Base-by-base conservation (phyloP, 1,140 invertebrate species). In the Drosophila lacertosa region DNA sequence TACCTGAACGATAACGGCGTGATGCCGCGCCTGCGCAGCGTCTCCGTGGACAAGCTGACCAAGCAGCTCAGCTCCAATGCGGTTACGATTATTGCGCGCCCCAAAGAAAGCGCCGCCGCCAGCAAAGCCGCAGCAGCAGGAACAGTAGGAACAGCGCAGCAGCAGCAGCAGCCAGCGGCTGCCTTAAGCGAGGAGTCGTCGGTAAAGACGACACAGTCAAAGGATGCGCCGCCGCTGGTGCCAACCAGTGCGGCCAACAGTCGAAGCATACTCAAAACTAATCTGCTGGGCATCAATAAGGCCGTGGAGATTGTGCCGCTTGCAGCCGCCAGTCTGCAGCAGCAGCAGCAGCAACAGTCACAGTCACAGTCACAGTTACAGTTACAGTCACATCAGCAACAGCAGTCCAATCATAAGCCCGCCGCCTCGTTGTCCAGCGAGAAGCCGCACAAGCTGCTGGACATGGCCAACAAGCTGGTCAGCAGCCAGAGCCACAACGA, bases 1-100 rank as follows among this genome's bases (percentile, higher is more conserved):
- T n/a, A n/a, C n/a, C n/a, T n/a, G n/a, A n/a, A n/a, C n/a, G n/a
- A n/a, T n/a, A n/a, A n/a, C 2, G 50, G 20, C 3, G 1, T 7
- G 64, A 55, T 29, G 20, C 35, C 18, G 16, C 62, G 64, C 20
- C 60, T 84, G 0, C 63, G 47, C 55, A 70, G 44, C 2, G 60
- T 68, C 16, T 90, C 89, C 6, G 86, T 91, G 4, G 86, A 91
- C 37, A 91, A 91, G 57, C 48, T 91, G 22, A 89, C 86, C 20
- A 90, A 89, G 48, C 89, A 91, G 51, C 74, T 91, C 4, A 91
- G 82, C 51, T 81, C 89, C 2, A 91, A 91, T 73, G 89, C 89
- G 4, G 89, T 91, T 0, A 91, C 89, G 11, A 91, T 91, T 4
- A 91, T 73, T 13, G 89, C 89, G 11, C 76, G 89, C 4, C 86